A percentile compares a stretch with the other conserved stretches of the same genome.
phyloP scores from a whole-genome alignment of 2,113 vertebrate genomes.

The Romanogobio albipinnatus region DNA sequence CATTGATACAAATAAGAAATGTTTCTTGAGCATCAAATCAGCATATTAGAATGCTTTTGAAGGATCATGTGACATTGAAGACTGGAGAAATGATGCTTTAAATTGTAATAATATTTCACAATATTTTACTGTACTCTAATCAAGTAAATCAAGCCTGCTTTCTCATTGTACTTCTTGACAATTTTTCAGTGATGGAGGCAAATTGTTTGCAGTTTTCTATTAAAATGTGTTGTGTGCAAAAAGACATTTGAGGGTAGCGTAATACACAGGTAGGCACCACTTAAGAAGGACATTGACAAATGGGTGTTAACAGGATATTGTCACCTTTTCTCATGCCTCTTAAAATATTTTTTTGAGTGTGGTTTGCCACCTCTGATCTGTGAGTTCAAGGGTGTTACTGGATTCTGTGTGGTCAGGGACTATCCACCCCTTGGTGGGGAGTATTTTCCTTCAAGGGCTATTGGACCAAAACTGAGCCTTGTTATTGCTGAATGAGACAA shows the following conservation, averaged over 20 bases:
- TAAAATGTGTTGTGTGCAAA: not conserved
- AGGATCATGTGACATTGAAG: too few relatives aligned
- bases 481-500: conserved; percentile 51
- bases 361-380: conserved; percentile 44
- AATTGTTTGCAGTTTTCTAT: not conserved
- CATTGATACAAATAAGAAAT: too few relatives aligned
- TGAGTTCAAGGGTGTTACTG: conserved; percentile 53
- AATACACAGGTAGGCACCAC: not conserved
- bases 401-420: conserved; percentile 52
- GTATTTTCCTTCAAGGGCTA: conserved; percentile 46
- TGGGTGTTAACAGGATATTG: conserved; percentile 26
- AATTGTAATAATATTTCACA: too few relatives aligned
- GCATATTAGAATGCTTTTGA: too few relatives aligned
- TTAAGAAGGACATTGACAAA: conserved; percentile 13
- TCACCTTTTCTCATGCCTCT: conserved; percentile 45
- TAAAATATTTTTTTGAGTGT: conserved; percentile 42
- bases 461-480: conserved; percentile 40
- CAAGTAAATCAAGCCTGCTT: conserved; percentile 9
- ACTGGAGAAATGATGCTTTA: too few relatives aligned
- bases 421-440: conserved; percentile 22
- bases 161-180: not conserved
- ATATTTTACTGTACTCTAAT: too few relatives aligned
- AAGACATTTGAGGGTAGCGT: not conserved
- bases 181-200: not conserved
- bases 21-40: too few relatives aligned